phyloP scores from a whole-genome alignment of 2,888 invertebrate species.

The Trichogramma evanescens region DNA sequence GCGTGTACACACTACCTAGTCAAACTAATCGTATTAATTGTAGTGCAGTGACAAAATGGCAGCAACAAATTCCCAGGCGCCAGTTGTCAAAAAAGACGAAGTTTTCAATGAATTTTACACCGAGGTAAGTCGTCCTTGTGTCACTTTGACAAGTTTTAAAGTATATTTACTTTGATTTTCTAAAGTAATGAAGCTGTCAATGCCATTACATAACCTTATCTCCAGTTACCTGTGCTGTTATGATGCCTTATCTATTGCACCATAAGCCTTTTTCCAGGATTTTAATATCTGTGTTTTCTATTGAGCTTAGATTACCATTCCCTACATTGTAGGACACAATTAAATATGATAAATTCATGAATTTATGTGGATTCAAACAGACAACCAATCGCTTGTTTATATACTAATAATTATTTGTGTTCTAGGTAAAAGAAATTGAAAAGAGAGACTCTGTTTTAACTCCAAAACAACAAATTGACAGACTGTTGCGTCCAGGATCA shows the following conservation, averaged over 20 bases:
- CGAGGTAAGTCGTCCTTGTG: conserved; percentile 55
- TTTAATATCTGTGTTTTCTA: no score
- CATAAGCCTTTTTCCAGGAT: no score
- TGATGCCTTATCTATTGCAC: no score
- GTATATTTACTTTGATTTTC: neutral
- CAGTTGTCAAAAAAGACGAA: conserved; percentile 54
- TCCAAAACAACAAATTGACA: conserved; percentile 93
- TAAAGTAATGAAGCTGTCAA: neutral
- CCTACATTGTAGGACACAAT: no score
- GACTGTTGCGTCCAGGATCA: conserved; percentile 90
- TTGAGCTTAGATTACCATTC: no score
- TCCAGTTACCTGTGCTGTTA: neutral
- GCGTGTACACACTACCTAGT: no score
- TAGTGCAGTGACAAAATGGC: conserved; percentile 38
- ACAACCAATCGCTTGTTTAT: neutral
- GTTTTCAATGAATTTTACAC: conserved; percentile 76
- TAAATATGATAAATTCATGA: no score
- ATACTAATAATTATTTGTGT: conserved; percentile 6
- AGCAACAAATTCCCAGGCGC: conserved; percentile 39
- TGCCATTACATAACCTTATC: neutral
- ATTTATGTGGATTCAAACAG: no score
- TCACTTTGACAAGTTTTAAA: neutral
- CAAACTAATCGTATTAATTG: no score
- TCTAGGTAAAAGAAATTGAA: conserved; percentile 96
- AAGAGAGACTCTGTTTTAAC: conserved; percentile 94